Percentiles rank a stretch among this genome's conserved stretches.
Conservation (phyloP, 2,113 vertebrate species). For the Archocentrus centrarchus region DNA sequence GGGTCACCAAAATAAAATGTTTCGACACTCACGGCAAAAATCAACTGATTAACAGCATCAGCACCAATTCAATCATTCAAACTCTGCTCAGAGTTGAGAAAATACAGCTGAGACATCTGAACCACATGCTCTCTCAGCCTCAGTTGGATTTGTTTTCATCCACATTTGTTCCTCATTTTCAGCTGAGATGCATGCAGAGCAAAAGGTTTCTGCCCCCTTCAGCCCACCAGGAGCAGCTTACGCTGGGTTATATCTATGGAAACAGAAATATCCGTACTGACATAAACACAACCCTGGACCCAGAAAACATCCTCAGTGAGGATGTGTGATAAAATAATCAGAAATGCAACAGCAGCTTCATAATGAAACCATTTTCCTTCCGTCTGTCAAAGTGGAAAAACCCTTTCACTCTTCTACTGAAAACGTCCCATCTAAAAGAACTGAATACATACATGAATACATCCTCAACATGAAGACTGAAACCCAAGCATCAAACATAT, state of each 20-base stretch:
- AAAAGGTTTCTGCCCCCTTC: background rate
- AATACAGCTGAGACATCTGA: slow-evolving; percentile 34
- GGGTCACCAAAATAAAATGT: background rate
- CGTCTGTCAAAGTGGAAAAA: background rate
- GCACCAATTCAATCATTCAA: background rate
- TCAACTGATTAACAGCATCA: background rate
- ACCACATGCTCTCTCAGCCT: slow-evolving; percentile 26
- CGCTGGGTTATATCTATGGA: background rate
- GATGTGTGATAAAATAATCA: background rate
- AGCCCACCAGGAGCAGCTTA: background rate
- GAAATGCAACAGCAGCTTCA: too few relatives aligned
- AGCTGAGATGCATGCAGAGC: background rate
- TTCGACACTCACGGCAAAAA: background rate
- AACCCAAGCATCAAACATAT: background rate
- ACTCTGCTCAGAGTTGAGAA: slow-evolving; percentile 19
- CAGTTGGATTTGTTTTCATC: background rate
- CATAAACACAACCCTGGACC: background rate
- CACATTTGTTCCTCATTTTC: background rate
- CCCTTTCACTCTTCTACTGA: background rate
- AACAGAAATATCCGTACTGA: accelerated
- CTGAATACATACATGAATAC: background rate
- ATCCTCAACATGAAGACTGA: slow-evolving; percentile 4
- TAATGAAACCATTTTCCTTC: too few relatives aligned
- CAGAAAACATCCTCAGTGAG: background rate
- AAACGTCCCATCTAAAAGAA: background rate